Conservation (phyloP, 2,113 vertebrate genomes). For the Sinosuthora webbiana region DNA sequence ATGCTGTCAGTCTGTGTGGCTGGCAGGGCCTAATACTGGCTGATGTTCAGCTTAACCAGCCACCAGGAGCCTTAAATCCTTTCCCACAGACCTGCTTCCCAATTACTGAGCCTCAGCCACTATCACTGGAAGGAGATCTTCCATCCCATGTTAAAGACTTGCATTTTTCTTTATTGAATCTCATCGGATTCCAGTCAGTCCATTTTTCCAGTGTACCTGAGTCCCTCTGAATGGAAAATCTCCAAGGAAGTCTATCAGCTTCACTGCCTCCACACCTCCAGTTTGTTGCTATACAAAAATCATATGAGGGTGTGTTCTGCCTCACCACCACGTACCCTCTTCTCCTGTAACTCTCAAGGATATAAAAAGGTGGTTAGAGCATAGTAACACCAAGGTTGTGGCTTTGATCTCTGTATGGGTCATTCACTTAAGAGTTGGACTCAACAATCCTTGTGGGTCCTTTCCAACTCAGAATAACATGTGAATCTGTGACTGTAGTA, state of each 20-base stretch:
- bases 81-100: background rate
- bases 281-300: background rate
- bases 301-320: background rate
- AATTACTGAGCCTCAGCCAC: background rate
- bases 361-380: background rate
- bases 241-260: background rate
- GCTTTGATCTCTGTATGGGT: background rate
- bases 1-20: background rate
- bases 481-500: background rate
- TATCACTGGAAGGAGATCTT: background rate
- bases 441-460: background rate
- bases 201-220: background rate
- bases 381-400: background rate
- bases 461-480: background rate
- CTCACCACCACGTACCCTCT: background rate
- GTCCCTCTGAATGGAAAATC: rapidly evolving
- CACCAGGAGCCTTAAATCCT: background rate
- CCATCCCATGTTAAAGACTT: background rate
- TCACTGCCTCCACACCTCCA: background rate
- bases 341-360: background rate
- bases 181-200: background rate
- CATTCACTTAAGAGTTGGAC: background rate
- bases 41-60: background rate
- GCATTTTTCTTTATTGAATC: background rate
- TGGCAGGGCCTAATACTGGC: background rate